Evolutionary conservation across 2,888 invertebrate species (phyloP).

Genomic region (Beris morrisii): DNA sequence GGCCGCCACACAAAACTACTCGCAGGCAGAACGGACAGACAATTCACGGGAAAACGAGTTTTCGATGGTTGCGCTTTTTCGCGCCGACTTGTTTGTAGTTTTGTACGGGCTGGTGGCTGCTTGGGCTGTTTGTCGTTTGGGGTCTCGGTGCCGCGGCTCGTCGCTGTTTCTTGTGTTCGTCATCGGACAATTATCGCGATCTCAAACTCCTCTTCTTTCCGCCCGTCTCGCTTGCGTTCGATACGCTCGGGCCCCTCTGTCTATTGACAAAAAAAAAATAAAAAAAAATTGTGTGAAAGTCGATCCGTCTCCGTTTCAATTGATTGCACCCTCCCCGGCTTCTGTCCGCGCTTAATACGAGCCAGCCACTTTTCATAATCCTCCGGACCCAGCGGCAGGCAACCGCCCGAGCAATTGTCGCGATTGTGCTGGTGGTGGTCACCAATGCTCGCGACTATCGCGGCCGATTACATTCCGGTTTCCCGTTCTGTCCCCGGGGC

Average conservation of each 20-base stretch:
- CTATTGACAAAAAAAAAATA: neutral
- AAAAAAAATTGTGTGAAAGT: conserved; percentile 13
- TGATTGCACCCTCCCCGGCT: conserved; percentile 15
- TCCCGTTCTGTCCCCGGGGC: too few species aligned
- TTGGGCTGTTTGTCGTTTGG: too few species aligned
- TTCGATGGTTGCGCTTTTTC: conserved; percentile 14
- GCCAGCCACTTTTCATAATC: neutral
- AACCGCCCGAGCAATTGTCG: neutral
- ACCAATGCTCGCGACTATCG: neutral
- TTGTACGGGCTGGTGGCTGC: too few species aligned
- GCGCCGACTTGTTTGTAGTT: neutral
- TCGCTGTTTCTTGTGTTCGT: too few species aligned
- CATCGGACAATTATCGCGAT: too few species aligned
- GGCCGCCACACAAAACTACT: too few species aligned
- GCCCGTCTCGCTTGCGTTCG: too few species aligned
- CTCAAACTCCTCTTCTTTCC: too few species aligned
- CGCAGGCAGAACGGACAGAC: neutral
- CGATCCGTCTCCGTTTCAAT: conserved; percentile 10
- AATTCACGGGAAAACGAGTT: conserved; percentile 23
- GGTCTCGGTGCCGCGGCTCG: too few species aligned
- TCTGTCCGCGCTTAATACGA: neutral
- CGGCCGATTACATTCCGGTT: neutral
- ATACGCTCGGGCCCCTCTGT: too few species aligned
- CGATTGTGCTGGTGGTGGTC: neutral
- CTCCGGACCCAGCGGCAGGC: neutral